These are phyloP conservation scores for Lytechinus pictus DNA, from an alignment of 35 echinoderm and acorn worm species.

Conservation along the genomic window DNA sequence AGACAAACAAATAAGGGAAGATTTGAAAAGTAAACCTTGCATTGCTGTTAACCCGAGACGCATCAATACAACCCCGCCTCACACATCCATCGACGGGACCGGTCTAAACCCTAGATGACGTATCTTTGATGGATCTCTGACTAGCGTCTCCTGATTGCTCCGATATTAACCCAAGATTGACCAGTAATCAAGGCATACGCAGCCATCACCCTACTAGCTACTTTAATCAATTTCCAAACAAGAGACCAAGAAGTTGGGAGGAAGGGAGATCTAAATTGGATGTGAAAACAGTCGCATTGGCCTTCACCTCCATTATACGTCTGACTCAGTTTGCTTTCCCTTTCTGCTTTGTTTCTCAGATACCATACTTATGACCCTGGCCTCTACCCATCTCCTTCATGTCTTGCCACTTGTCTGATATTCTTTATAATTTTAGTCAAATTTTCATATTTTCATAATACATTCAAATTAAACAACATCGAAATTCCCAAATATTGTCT, in stretches of 20 bases:
- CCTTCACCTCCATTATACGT: neutral
- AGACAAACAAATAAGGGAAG: neutral
- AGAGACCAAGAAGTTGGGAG: neutral
- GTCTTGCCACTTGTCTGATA: neutral
- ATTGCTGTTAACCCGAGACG: neutral
- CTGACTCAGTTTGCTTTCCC: neutral
- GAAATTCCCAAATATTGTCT: no score
- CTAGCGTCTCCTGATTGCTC: conserved; percentile 10
- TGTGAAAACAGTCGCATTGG: neutral
- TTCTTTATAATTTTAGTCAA: neutral
- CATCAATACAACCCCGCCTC: neutral
- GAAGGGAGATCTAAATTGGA: neutral
- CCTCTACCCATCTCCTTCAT: neutral
- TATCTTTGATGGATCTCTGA: neutral
- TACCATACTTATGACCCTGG: neutral
- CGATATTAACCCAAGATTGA: conserved; percentile 39
- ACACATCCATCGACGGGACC: neutral
- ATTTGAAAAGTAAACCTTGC: neutral
- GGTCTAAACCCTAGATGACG: neutral
- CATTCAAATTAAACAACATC: no score
- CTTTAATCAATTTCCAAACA: neutral
- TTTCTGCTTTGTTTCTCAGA: no score
- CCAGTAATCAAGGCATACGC: conserved; percentile 8
- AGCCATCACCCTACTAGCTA: neutral
- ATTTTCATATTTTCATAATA: neutral